These are phyloP conservation scores for Micromys minutus DNA, from an alignment of 2,113 vertebrate species.

Conservation along the genomic window DNA sequence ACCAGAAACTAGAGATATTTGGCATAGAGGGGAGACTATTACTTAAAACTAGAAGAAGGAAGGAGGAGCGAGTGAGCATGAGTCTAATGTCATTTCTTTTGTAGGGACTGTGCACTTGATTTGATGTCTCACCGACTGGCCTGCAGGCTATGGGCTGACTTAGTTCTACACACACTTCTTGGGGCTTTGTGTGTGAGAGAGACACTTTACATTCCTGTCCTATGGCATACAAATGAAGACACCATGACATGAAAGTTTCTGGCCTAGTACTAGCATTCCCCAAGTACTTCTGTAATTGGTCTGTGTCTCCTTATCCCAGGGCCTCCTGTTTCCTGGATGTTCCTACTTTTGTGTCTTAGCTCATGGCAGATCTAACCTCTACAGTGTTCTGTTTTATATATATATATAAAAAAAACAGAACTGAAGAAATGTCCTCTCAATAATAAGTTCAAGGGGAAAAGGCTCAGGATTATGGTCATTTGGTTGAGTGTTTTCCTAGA, in stretches of 20 bases:
- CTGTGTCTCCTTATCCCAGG: fast-evolving
- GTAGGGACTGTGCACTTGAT: neutral
- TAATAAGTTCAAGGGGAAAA: neutral
- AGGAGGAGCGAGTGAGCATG: neutral
- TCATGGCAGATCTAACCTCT: fast-evolving
- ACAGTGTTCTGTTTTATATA: fast-evolving
- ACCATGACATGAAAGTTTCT: too few species aligned
- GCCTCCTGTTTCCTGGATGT: fast-evolving
- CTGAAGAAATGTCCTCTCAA: fast-evolving
- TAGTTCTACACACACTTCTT: neutral
- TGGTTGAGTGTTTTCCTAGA: neutral
- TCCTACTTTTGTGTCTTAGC: fast-evolving
- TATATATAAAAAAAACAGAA: fast-evolving
- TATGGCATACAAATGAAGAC: neutral
- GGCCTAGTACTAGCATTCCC: neutral
- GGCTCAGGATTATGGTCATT: neutral
- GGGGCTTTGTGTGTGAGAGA: too few species aligned
- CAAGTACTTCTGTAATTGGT: neutral
- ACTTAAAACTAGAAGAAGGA: neutral
- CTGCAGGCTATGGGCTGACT: neutral
- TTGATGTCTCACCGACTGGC: neutral
- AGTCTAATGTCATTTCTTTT: neutral
- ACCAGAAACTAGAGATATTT: neutral
- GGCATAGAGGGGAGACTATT: neutral
- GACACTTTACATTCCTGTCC: neutral